A percentile compares a stretch with the other conserved stretches of the same genome.
These are phyloP conservation scores for Eutrigla gurnardus DNA, from an alignment of 2,797 vertebrate genomes.

Conservation along the genomic window DNA sequence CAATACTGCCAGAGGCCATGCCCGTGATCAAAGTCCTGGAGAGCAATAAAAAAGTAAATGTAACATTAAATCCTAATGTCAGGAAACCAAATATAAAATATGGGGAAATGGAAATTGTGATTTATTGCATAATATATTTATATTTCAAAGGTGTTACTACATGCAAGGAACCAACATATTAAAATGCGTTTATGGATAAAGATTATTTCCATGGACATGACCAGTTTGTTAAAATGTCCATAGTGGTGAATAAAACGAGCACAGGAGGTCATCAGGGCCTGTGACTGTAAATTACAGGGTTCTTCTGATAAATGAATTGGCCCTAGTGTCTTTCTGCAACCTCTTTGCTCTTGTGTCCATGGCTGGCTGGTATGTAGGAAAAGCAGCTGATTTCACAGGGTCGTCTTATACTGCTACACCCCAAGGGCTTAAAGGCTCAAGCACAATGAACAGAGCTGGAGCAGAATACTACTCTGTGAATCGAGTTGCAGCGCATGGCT, in stretches of 20 bases:
- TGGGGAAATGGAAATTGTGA: neutral
- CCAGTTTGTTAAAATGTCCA: conserved; percentile 45
- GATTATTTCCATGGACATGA: conserved; percentile 25
- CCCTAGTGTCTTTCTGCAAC: conserved; percentile 28
- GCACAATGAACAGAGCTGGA: conserved; percentile 73
- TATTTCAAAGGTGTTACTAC: neutral
- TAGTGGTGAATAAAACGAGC: conserved; percentile 29
- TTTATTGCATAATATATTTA: neutral
- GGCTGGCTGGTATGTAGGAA: conserved; percentile 64
- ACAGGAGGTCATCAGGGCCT: conserved; percentile 44
- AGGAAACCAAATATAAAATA: neutral
- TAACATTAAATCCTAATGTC: neutral
- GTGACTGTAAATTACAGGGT: conserved; percentile 55
- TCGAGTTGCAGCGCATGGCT: conserved; percentile 18
- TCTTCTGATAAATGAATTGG: conserved; percentile 54
- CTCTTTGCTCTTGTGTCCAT: conserved; percentile 47
- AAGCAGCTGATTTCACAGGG: conserved; percentile 80
- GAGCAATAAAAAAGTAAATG: conserved; percentile 25
- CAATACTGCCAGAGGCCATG: conserved; percentile 98
- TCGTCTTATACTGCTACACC: conserved; percentile 70
- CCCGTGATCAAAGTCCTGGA: conserved; percentile 97
- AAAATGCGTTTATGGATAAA: conserved; percentile 14
- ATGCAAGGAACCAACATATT: neutral
- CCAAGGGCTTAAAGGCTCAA: conserved; percentile 55
- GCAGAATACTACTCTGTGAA: conserved; percentile 53